phyloP scores from a whole-genome alignment of 2,888 invertebrate genomes.

The Cerastoderma edule region DNA sequence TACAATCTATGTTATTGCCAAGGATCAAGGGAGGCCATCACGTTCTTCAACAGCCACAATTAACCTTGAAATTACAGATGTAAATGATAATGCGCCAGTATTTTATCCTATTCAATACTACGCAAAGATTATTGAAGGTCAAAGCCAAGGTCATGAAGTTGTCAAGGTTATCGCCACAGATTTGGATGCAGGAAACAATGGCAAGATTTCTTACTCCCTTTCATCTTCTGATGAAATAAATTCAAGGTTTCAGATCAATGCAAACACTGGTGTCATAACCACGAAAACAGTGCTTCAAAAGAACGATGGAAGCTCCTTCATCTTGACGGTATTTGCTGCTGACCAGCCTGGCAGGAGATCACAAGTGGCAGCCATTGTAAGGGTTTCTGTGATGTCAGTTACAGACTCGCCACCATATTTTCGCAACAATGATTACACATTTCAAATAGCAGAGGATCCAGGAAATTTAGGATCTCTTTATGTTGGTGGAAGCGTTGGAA shows the following conservation, averaged over 20 bases:
- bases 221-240: constrained; percentile 86
- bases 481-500: constrained; percentile 90
- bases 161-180: constrained; percentile 93
- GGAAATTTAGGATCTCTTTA: constrained; percentile 86
- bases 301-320: constrained; percentile 90
- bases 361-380: constrained; percentile 68
- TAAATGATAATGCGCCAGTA: constrained; percentile 95
- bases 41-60: constrained; percentile 96
- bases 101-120: constrained; percentile 96
- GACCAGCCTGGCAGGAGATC: constrained; percentile 68
- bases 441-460: constrained; percentile 92
- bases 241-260: constrained; percentile 89
- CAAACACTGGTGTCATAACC: constrained; percentile 90
- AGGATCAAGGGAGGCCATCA: constrained; percentile 94
- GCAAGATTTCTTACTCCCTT: constrained; percentile 86
- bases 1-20: constrained; percentile 93
- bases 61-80: constrained; percentile 91
- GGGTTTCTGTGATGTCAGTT: constrained; percentile 69
- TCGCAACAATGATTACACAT: constrained; percentile 89
- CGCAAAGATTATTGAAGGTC: constrained; percentile 88
- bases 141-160: constrained; percentile 87
- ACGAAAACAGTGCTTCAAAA: constrained; percentile 92
- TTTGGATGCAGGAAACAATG: constrained; percentile 94
- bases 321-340: constrained; percentile 91
- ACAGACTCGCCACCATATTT: constrained; percentile 72